phyloP scores from a whole-genome alignment of 2,797 vertebrate genomes.

The Synanceia verrucosa region DNA sequence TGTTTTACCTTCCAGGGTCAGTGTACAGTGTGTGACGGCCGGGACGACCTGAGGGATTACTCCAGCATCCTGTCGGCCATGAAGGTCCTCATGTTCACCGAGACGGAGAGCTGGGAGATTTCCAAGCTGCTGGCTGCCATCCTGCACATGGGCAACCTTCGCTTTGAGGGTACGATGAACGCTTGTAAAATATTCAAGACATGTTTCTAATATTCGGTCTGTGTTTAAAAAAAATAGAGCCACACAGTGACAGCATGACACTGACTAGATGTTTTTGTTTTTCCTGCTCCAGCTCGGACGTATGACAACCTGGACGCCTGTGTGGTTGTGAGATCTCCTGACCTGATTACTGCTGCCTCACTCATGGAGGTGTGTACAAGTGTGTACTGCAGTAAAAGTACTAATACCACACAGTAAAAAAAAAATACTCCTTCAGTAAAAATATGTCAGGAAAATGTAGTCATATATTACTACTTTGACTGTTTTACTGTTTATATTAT shows the following conservation, averaged over 20 bases:
- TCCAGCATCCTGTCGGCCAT: constrained; percentile 96
- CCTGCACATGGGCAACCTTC: constrained; percentile 96
- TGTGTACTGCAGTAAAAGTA: not conserved
- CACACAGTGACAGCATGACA: too few species aligned
- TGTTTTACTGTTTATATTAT: too few species aligned
- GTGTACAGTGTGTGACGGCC: constrained; percentile 92
- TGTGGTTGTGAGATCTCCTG: constrained; percentile 89
- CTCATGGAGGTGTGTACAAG: constrained; percentile 88
- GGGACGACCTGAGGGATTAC: constrained; percentile 93
- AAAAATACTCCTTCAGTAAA: too few species aligned
- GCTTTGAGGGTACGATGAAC: constrained; percentile 86
- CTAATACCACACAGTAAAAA: rapidly evolving
- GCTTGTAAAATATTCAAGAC: not conserved
- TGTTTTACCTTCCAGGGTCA: constrained; percentile 82
- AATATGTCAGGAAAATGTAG: too few species aligned
- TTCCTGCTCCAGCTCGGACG: constrained; percentile 86
- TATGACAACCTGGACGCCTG: constrained; percentile 96
- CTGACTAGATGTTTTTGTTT: not conserved
- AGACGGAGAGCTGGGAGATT: constrained; percentile 97
- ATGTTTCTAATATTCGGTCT: not conserved
- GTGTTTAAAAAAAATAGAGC: not conserved
- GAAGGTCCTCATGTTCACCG: constrained; percentile 98
- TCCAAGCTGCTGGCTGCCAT: constrained; percentile 95
- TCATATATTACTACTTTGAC: too few species aligned
- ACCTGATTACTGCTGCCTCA: constrained; percentile 86